Percentiles rank a stretch among this genome's conserved stretches.
These are phyloP conservation scores for Pammene aurita DNA, from an alignment of 2,888 invertebrate species.

Conservation along the genomic window DNA sequence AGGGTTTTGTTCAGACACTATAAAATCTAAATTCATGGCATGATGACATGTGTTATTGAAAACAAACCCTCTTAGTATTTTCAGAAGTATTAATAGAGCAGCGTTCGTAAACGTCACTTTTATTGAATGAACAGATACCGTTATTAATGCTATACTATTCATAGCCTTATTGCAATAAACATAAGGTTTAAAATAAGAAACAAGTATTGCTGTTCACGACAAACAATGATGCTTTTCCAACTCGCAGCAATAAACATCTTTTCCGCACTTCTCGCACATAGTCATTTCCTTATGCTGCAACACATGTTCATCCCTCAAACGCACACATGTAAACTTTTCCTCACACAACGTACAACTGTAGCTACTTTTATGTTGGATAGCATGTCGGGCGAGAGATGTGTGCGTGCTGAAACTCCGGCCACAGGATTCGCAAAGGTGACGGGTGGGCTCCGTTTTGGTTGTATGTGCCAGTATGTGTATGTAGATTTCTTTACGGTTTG, in stretches of 20 bases:
- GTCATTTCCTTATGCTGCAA: slow-evolving; percentile 59
- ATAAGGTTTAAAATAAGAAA: too few relatives aligned
- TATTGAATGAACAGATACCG: too few relatives aligned
- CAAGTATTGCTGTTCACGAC: too few relatives aligned
- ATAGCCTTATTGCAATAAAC: too few relatives aligned
- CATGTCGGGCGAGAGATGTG: slow-evolving; percentile 64
- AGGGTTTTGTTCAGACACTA: too few relatives aligned
- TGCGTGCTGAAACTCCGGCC: slow-evolving; percentile 70
- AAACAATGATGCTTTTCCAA: slow-evolving; percentile 59
- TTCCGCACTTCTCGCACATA: slow-evolving; percentile 76
- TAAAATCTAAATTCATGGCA: too few relatives aligned
- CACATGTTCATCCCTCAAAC: slow-evolving; percentile 57
- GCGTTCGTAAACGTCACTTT: too few relatives aligned
- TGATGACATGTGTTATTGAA: too few relatives aligned
- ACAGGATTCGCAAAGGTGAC: slow-evolving; percentile 75
- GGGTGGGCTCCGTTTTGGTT: slow-evolving; percentile 50
- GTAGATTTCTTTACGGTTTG: slow-evolving; percentile 81
- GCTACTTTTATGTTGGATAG: slow-evolving; percentile 53
- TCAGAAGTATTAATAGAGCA: too few relatives aligned
- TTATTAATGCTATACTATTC: too few relatives aligned
- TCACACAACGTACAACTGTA: slow-evolving; percentile 61
- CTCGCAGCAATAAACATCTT: slow-evolving; percentile 57
- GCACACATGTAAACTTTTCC: slow-evolving; percentile 54
- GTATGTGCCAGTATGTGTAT: slow-evolving; percentile 83
- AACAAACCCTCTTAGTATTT: too few relatives aligned